Percentiles rank a stretch among this genome's conserved stretches.
These are phyloP conservation scores for Galerucella nymphaeae DNA, from an alignment of 2,888 invertebrate species.

Conservation along the genomic window DNA sequence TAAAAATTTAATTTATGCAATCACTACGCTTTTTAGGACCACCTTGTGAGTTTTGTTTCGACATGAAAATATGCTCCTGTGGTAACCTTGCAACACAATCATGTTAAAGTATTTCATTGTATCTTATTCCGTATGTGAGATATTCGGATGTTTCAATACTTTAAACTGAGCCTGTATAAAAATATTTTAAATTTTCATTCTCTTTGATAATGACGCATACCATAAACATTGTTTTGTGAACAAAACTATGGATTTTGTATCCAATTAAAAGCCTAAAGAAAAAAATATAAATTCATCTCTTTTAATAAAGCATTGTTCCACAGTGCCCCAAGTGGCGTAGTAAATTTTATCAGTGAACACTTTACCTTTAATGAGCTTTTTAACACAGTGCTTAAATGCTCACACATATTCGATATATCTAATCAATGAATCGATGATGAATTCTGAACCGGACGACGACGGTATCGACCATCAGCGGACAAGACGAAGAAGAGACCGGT, in stretches of 20 bases:
- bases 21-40: too few species aligned
- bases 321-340: background rate
- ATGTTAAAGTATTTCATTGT: too few species aligned
- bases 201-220: too few species aligned
- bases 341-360: constrained; percentile 39
- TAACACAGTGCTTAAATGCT: constrained; percentile 57
- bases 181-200: too few species aligned
- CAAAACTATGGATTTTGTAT: background rate
- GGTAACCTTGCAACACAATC: too few species aligned
- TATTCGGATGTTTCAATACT: too few species aligned
- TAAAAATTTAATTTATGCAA: too few species aligned
- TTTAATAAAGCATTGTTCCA: constrained; percentile 10
- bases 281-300: background rate
- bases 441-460: constrained; percentile 58
- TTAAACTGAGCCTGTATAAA: too few species aligned
- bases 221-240: background rate
- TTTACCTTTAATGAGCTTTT: constrained; percentile 57
- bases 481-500: constrained; percentile 55
- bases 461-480: constrained; percentile 58
- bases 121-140: too few species aligned
- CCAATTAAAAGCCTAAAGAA: background rate
- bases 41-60: too few species aligned
- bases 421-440: constrained; percentile 65
- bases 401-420: constrained; percentile 63
- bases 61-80: too few species aligned